These are phyloP conservation scores for Kryptolebias marmoratus DNA, from an alignment of 2,113 vertebrate genomes.

Conservation along the genomic window DNA sequence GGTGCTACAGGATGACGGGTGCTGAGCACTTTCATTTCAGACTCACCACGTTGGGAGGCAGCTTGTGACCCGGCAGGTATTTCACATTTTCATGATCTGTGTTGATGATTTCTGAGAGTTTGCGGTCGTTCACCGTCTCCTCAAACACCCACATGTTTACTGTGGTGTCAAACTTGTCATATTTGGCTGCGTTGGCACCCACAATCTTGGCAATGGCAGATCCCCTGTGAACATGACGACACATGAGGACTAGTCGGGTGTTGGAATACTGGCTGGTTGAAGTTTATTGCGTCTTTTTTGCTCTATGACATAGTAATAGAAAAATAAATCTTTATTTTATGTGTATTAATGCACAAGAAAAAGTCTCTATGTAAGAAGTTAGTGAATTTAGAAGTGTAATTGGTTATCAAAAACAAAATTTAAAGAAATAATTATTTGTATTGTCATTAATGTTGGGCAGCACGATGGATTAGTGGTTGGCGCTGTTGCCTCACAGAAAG, in stretches of 20 bases:
- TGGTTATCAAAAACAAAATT: no score
- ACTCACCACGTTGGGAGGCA: slow-evolving; percentile 92
- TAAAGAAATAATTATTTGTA: no score
- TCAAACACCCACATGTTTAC: slow-evolving; percentile 98
- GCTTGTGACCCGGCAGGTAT: slow-evolving; percentile 93
- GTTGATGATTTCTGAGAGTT: slow-evolving; percentile 96
- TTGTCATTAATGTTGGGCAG: no score
- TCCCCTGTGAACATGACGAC: slow-evolving; percentile 82
- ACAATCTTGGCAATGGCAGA: slow-evolving; percentile 96
- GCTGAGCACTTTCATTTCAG: background rate
- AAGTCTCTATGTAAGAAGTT: no score
- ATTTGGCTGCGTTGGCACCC: slow-evolving; percentile 86
- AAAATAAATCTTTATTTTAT: no score
- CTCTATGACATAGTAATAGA: no score
- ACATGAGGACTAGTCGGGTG: background rate
- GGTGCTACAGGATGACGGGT: background rate
- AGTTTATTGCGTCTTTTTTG: background rate
- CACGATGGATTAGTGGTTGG: no score
- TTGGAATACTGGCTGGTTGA: background rate
- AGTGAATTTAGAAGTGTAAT: no score
- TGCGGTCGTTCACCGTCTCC: slow-evolving; percentile 86
- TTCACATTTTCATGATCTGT: slow-evolving; percentile 93
- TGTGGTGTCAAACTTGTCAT: slow-evolving; percentile 83
- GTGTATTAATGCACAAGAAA: no score
- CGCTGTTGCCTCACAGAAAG: no score